phyloP scores from a whole-genome alignment of 2,113 vertebrate genomes.

The Mus pahari region DNA sequence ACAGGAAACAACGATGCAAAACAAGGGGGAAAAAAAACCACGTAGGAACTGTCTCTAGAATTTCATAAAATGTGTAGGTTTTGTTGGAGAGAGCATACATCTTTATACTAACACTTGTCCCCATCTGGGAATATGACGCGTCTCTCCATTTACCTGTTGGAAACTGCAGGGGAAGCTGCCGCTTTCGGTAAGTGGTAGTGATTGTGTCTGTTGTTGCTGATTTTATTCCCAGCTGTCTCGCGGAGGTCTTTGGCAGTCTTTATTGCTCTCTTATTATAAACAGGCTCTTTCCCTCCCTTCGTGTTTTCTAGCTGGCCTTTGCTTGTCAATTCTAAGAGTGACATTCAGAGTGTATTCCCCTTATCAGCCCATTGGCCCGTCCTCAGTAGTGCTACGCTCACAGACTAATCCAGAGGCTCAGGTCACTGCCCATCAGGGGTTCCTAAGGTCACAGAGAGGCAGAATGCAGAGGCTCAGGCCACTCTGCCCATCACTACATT shows the following conservation, averaged over 20 bases:
- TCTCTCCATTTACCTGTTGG: neutral
- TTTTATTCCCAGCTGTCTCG: constrained; percentile 2
- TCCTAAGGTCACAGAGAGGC: neutral
- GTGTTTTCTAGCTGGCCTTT: constrained; percentile 1
- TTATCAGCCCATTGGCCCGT: constrained; percentile 24
- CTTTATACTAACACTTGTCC: neutral
- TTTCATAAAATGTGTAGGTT: neutral
- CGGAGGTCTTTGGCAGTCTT: constrained; percentile 1
- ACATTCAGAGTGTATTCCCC: neutral
- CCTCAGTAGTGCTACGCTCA: neutral
- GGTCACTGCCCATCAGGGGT: neutral
- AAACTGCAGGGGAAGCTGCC: neutral
- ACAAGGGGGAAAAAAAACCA: neutral
- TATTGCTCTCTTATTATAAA: neutral
- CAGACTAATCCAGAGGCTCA: neutral
- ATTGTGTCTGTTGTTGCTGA: neutral
- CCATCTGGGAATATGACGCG: neutral
- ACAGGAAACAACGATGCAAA: neutral
- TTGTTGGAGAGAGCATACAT: neutral
- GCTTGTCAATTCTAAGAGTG: constrained; percentile 18
- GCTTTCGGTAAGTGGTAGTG: neutral
- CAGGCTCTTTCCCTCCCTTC: neutral
- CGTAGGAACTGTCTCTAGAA: neutral
- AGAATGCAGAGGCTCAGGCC: neutral
- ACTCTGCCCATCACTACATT: neutral